phyloP scores from a whole-genome alignment of 2,888 invertebrate genomes.

The Thera obeliscata region DNA sequence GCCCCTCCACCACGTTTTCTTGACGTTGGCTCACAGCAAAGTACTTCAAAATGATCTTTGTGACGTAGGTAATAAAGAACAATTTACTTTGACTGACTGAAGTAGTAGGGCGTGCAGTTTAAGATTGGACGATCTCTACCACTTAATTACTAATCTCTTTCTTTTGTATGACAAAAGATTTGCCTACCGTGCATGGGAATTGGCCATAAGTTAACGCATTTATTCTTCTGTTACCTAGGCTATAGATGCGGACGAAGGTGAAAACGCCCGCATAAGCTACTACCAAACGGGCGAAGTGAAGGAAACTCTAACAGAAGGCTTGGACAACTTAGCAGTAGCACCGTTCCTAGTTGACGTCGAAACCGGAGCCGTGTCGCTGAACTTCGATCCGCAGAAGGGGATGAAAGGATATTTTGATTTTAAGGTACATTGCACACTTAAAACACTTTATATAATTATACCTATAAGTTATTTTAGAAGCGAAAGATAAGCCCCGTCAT shows the following conservation, averaged over 20 bases:
- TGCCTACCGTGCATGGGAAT: neutral
- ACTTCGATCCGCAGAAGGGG: slow-evolving; percentile 97
- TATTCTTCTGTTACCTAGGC: slow-evolving; percentile 78
- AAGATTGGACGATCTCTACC: no score
- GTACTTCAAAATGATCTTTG: no score
- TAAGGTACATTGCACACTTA: no score
- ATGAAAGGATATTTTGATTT: slow-evolving; percentile 99
- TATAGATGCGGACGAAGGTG: slow-evolving; percentile 89
- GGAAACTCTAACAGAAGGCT: slow-evolving; percentile 92
- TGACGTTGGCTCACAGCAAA: no score
- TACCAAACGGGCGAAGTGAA: slow-evolving; percentile 91
- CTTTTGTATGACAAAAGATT: neutral
- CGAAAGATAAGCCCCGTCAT: no score
- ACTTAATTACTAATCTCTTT: no score
- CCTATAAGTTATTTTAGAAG: no score
- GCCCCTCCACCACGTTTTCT: no score
- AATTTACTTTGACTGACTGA: no score
- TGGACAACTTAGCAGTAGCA: slow-evolving; percentile 90
- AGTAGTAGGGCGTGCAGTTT: no score
- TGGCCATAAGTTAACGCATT: neutral
- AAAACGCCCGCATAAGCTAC: slow-evolving; percentile 90
- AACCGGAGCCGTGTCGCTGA: slow-evolving; percentile 93
- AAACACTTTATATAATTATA: no score
- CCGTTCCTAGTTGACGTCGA: slow-evolving; percentile 93
- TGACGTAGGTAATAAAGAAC: no score